These are phyloP conservation scores for Physocephala rufipes DNA, from an alignment of 2,888 invertebrate species.

Conservation along the genomic window DNA sequence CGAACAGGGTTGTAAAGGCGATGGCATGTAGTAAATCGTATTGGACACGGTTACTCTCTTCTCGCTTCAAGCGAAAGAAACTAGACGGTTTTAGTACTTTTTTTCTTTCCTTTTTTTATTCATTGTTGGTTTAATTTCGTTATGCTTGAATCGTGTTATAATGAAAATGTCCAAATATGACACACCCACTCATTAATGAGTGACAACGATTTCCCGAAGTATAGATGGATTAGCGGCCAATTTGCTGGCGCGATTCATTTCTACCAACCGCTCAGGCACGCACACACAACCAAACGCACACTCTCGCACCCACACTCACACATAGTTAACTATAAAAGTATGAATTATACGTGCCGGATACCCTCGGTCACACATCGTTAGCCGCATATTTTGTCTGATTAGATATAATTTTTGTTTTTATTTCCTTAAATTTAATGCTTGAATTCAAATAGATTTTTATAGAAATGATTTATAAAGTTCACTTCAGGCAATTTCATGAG, in stretches of 20 bases:
- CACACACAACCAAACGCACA: no score
- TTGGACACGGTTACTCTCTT: slow-evolving; percentile 22
- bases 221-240: slow-evolving; percentile 41
- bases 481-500: no score
- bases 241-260: slow-evolving; percentile 36
- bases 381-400: slow-evolving; percentile 12
- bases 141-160: slow-evolving; percentile 56
- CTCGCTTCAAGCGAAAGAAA: not conserved
- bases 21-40: slow-evolving; percentile 3
- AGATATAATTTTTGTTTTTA: slow-evolving; percentile 24
- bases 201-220: slow-evolving; percentile 19
- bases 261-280: no score
- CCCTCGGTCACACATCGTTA: slow-evolving; percentile 35
- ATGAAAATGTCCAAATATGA: slow-evolving; percentile 53
- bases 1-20: slow-evolving; percentile 43
- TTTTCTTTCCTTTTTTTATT: slow-evolving; percentile 34
- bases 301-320: no score
- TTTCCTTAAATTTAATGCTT: slow-evolving; percentile 7
- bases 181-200: slow-evolving; percentile 51
- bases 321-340: no score
- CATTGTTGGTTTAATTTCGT: slow-evolving; percentile 54
- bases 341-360: slow-evolving; percentile 21
- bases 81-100: slow-evolving; percentile 30
- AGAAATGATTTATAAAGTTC: no score
- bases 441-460: slow-evolving; percentile 1